Evolutionary conservation across 2,113 vertebrate genomes (phyloP).

Genomic region (Pterophyllum scalare): DNA sequence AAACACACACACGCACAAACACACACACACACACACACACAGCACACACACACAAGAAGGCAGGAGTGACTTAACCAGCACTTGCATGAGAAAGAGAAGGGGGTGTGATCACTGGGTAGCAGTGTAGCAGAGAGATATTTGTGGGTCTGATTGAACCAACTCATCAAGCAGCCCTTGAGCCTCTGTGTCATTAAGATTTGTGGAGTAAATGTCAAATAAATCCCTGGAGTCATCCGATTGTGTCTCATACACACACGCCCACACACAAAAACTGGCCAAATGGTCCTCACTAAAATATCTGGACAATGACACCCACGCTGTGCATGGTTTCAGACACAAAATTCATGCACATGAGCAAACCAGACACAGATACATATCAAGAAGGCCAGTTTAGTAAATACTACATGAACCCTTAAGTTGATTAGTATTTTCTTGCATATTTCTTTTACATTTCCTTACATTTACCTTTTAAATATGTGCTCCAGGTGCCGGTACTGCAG

Average conservation of each 20-base stretch:
- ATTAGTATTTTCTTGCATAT: not conserved
- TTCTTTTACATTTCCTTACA: not conserved
- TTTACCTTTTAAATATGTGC: not conserved
- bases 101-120: slow-evolving; percentile 20
- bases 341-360: not conserved
- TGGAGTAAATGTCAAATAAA: slow-evolving; percentile 65
- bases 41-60: slow-evolving; percentile 31
- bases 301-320: not conserved
- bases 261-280: not conserved
- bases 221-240: slow-evolving; percentile 43
- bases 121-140: slow-evolving; percentile 55
- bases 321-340: not conserved
- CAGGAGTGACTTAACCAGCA: slow-evolving; percentile 33
- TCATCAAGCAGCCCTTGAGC: slow-evolving; percentile 60
- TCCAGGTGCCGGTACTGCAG: slow-evolving; percentile 89
- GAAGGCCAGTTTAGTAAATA: not conserved
- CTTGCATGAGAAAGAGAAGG: not conserved
- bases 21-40: slow-evolving; percentile 29
- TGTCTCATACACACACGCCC: not conserved
- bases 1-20: slow-evolving; percentile 31
- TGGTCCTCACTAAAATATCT: not conserved
- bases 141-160: slow-evolving; percentile 40
- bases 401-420: not conserved
- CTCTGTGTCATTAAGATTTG: slow-evolving; percentile 62
- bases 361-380: slow-evolving; percentile 26